Percentiles rank a stretch among this genome's conserved stretches.
phyloP scores from a whole-genome alignment of 2,113 vertebrate genomes.

The Hippocampus barbouri region DNA sequence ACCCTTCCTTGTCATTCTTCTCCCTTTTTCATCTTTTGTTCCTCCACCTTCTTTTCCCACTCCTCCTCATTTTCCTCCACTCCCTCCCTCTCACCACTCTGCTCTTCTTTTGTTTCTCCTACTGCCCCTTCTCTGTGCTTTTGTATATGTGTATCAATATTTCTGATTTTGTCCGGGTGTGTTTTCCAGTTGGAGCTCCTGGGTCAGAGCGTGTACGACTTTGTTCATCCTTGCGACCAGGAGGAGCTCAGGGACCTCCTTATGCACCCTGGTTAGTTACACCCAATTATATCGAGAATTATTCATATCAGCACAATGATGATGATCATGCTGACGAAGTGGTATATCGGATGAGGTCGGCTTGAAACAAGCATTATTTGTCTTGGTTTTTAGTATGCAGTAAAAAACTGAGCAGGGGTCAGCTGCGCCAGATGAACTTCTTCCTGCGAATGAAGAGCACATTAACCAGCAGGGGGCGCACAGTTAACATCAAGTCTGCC shows the following conservation, averaged over 20 bases:
- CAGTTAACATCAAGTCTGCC: constrained; percentile 96
- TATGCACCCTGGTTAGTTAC: constrained; percentile 83
- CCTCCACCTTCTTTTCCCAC: neutral
- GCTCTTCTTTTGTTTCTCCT: neutral
- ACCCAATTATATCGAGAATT: neutral
- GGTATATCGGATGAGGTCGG: neutral
- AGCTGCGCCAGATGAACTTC: constrained; percentile 86
- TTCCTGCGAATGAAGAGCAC: constrained; percentile 98
- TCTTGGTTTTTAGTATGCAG: constrained; percentile 62
- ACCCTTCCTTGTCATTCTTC: no score
- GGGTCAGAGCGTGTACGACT: constrained; percentile 95
- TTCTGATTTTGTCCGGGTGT: constrained; percentile 12
- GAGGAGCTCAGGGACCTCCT: constrained; percentile 97
- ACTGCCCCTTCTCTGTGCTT: neutral
- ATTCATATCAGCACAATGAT: neutral
- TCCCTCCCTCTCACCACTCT: neutral
- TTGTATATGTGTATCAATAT: neutral
- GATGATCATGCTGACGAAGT: neutral
- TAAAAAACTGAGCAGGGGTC: constrained; percentile 85
- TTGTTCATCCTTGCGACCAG: constrained; percentile 95
- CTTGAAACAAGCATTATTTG: neutral
- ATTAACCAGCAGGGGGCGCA: constrained; percentile 90
- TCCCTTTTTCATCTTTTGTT: neutral
- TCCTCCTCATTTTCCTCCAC: neutral
- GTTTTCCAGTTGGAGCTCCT: constrained; percentile 87